Percentiles rank a stretch among this genome's conserved stretches.
phyloP scores from a whole-genome alignment of 2,888 invertebrate species.

The Drosophila neonasuta region DNA sequence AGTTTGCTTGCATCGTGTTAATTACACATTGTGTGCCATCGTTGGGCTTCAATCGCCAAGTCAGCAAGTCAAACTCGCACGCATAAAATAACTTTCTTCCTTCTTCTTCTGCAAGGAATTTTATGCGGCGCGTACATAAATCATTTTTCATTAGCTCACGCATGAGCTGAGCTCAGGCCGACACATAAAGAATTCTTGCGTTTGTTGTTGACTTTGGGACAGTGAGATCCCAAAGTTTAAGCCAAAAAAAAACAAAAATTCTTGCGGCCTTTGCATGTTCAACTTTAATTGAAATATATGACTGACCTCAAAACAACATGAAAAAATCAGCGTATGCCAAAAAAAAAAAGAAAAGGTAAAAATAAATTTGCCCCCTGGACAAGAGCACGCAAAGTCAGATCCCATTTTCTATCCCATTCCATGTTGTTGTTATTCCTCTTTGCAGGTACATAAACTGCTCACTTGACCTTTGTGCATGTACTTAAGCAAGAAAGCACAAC shows the following conservation, averaged over 20 bases:
- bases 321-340: conserved; percentile 5
- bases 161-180: conserved; percentile 40
- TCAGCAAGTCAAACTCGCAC: conserved; percentile 53
- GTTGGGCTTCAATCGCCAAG: conserved; percentile 38
- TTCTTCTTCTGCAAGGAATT: conserved; percentile 38
- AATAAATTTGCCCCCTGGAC: conserved; percentile 21
- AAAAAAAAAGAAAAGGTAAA: conserved; percentile 10
- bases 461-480: conserved; percentile 63
- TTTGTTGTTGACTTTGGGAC: conserved; percentile 17
- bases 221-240: conserved; percentile 19
- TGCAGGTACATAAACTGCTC: conserved; percentile 44
- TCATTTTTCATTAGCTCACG: conserved; percentile 71
- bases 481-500: conserved; percentile 16
- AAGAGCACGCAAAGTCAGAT: conserved; percentile 55
- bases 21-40: conserved; percentile 50
- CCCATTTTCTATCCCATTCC: conserved; percentile 15
- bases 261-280: conserved; percentile 61
- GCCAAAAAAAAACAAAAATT: conserved; percentile 24
- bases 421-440: background rate
- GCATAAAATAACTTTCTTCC: conserved; percentile 39
- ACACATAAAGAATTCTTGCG: conserved; percentile 30
- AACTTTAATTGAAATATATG: conserved; percentile 72
- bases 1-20: conserved; percentile 58
- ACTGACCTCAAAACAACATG: conserved; percentile 40
- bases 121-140: conserved; percentile 58